A percentile compares a stretch with the other conserved stretches of the same genome.
These are phyloP conservation scores for Anguilla megastoma DNA, from an alignment of 2,797 vertebrate species.

Conservation along the genomic window DNA sequence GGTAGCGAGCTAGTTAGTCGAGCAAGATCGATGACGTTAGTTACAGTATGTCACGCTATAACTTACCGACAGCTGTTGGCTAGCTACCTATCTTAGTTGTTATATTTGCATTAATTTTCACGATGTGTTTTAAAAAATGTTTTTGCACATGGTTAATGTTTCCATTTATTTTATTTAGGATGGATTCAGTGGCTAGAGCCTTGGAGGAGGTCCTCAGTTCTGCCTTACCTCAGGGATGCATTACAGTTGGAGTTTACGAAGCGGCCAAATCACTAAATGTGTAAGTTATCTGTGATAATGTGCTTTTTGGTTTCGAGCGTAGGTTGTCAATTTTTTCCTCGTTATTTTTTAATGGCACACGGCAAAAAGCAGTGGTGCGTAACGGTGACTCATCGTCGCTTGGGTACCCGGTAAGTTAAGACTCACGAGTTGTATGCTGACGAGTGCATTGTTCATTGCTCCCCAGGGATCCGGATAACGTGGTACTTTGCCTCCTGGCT, in stretches of 20 bases:
- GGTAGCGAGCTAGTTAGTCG: not conserved
- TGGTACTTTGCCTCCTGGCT: slow-evolving; percentile 89
- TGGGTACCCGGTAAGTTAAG: not conserved
- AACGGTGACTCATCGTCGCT: not conserved
- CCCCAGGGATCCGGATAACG: slow-evolving; percentile 88
- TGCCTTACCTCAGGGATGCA: slow-evolving; percentile 87
- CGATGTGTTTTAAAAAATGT: slow-evolving; percentile 32
- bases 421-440: not conserved
- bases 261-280: slow-evolving; percentile 93
- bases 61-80: not conserved
- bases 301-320: not conserved
- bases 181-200: slow-evolving; percentile 88
- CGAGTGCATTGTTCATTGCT: not conserved
- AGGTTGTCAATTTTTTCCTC: not conserved
- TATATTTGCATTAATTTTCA: slow-evolving; percentile 17
- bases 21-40: not conserved
- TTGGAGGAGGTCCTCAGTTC: slow-evolving; percentile 88
- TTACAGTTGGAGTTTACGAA: slow-evolving; percentile 92
- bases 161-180: slow-evolving; percentile 64
- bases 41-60: not conserved
- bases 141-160: not conserved
- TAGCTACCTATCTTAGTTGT: not conserved
- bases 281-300: slow-evolving; percentile 72
- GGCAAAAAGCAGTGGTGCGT: not conserved
- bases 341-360: not conserved